Evolutionary conservation across 2,797 vertebrate species (phyloP), one percentile per base, ranked within the genome.

Genomic region (Alfaro cultratus): DNA sequence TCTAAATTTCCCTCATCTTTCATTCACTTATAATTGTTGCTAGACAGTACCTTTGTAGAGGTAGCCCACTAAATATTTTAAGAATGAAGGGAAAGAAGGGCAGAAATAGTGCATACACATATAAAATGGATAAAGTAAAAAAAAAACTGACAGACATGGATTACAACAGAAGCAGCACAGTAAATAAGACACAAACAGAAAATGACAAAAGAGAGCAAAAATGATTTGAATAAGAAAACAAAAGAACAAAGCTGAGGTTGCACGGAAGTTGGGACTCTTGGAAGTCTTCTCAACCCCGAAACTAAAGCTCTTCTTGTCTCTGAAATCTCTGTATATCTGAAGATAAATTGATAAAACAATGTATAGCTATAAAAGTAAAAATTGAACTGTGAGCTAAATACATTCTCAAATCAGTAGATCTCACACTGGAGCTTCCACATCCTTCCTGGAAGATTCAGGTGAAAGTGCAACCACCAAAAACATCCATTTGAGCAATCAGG

Each of bases 21-120:
- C 62, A n/a, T 53, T 83, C 15, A 3, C 41, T 76, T 70, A 41
- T 68, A 49, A 31, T 74, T 75, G 77, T 83, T 12, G 55, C 62
- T 79, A 73, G 36, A 60, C n/a, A 36, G 23, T 12, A 12, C 34
- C 60, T 43, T 73, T 67, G 75, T 78, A 39, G 34, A 12, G 29
- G 46, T 67, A 75, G 39, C 36, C 29, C 29, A 21, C 26, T 45
- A 21, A 68, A 70, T 45, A 34, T 45, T 41, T 41, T 60, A 45
- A 73, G 45, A 41, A 26, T 34, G 64, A 36, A 34, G 57, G 26
- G 36, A 57, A 60, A 2, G 9, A 45, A 39, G 12, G 43, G 34
- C 16, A 43, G 9, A 68, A 67, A 39, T 39, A 21, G 9, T 67
- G 34, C 34, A 68, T 11, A 26, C 10, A 41, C 23, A 67, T 16